Percentiles rank a stretch among this genome's conserved stretches.
Evolutionary conservation across 2,113 vertebrate species (phyloP).

Genomic region (Pygoscelis adeliae): DNA sequence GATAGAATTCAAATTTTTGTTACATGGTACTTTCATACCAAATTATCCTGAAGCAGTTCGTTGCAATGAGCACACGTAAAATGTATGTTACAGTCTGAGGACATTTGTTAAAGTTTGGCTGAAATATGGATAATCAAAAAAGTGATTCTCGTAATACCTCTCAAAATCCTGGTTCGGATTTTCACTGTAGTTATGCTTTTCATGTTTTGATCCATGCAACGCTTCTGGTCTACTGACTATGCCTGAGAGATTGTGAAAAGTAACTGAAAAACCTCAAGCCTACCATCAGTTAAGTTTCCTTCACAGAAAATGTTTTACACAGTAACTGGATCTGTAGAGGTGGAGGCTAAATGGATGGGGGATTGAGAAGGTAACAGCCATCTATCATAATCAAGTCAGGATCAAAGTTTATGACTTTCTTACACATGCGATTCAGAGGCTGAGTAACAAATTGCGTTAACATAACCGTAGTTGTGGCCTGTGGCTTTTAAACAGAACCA

Average conservation of each 20-base stretch:
- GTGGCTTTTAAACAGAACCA: constrained; percentile 6
- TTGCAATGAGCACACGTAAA: background rate
- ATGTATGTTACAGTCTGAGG: background rate
- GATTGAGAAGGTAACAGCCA: background rate
- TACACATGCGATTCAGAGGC: background rate
- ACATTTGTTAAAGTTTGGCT: background rate
- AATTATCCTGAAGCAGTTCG: background rate
- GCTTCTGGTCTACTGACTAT: background rate
- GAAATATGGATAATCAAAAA: background rate
- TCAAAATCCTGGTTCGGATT: background rate
- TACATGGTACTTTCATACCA: background rate
- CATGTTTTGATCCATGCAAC: background rate
- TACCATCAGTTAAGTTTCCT: background rate
- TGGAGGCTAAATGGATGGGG: background rate
- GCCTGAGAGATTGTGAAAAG: background rate
- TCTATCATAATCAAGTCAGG: background rate
- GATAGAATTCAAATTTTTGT: background rate
- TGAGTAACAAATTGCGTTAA: background rate
- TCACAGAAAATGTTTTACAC: background rate
- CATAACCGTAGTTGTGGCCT: background rate
- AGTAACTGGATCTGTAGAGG: background rate
- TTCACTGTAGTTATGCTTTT: background rate
- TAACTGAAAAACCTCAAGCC: background rate
- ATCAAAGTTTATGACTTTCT: background rate
- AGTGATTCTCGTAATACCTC: background rate